Evolutionary conservation across 1,140 invertebrate genomes (phyloP), one percentile per base, ranked within the genome.

Genomic region (Saccostrea glomerata): DNA sequence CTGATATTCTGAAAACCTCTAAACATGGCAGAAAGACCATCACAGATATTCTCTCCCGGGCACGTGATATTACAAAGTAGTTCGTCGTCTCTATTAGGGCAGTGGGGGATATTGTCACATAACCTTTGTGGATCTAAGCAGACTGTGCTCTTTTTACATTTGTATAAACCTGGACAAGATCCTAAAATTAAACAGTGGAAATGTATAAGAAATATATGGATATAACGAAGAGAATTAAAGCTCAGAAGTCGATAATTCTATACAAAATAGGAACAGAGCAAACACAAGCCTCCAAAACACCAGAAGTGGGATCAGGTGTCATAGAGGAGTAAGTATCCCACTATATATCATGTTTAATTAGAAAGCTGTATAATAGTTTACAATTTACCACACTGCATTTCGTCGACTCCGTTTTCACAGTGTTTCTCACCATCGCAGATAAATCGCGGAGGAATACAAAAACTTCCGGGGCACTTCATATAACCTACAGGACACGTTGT

Each of bases 391-490:
- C 91, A 92, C 20, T 85, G 83, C 6, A 30, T 25, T 87, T 96
- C 94, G 30, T 95, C 93, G 47, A 91, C 91, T 5, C 90, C 91
- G 60, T 93, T 93, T 25, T 90, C 90, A 92, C 97, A 97, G 63
- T 93, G 91, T 58, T 84, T 86, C 12, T 84, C 17, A 12, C 89
- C 91, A 87, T 93, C 90, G 89, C 93, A 93, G 0, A 93, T 20
- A 56, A 90, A 84, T 84, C 87, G 66, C 0, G 85, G 58, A 15
- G 89, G 89, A 0, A 92, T 86, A 88, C 92, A 92, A 73, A 87
- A 91, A 23, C 88, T 89, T 6, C 77, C 23, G 0, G 85, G 85
- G 70, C 91, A 92, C 89, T 89, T 91, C 9, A 88, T 36, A 58
- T 77, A 89, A 15, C 83, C 77, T 40, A 4, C n/a, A 6, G 90